Percentiles rank a stretch among this genome's conserved stretches.
Conservation (phyloP, 1,140 invertebrate genomes). For the Oppia nitens region DNA sequence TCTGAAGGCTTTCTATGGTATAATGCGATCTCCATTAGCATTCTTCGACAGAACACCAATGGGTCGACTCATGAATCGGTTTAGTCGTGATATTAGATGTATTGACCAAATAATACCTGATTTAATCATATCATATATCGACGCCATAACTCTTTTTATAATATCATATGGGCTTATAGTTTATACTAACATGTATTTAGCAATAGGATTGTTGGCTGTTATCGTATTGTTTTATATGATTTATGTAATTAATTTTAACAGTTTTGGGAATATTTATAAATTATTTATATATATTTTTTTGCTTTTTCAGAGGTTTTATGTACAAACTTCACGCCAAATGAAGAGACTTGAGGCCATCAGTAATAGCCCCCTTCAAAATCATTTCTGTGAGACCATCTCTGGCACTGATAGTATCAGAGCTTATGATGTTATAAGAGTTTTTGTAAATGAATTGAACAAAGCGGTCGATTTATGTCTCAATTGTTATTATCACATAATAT, state of each 20-base stretch:
- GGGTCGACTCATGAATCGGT: conserved; percentile 33
- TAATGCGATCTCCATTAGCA: conserved; percentile 27
- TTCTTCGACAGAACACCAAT: conserved; percentile 33
- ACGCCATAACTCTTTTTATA: not conserved
- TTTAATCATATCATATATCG: conserved; percentile 22
- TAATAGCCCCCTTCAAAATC: conserved; percentile 34
- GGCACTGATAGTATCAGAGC: conserved; percentile 29
- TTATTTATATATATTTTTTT: conserved; percentile 59
- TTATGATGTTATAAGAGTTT: conserved; percentile 25
- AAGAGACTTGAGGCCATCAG: conserved; percentile 34
- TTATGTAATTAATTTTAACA: conserved; percentile 26
- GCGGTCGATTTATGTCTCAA: conserved; percentile 36
- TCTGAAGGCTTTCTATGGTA: conserved; percentile 23
- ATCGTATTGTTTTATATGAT: conserved; percentile 29
- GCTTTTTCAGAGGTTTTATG: conserved; percentile 35
- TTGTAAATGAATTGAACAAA: conserved; percentile 28
- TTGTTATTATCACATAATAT: conserved; percentile 28
- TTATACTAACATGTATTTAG: not conserved
- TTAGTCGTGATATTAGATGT: conserved; percentile 33
- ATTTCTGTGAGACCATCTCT: conserved; percentile 31
- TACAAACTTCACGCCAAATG: conserved; percentile 35
- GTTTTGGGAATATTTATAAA: conserved; percentile 32
- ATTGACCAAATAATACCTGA: conserved; percentile 27
- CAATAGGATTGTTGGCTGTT: conserved; percentile 21
- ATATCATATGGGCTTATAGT: not conserved